Percentiles rank a stretch among this genome's conserved stretches.
These are phyloP conservation scores for Arvicanthis niloticus DNA, from an alignment of 2,113 vertebrate genomes.

Conservation along the genomic window DNA sequence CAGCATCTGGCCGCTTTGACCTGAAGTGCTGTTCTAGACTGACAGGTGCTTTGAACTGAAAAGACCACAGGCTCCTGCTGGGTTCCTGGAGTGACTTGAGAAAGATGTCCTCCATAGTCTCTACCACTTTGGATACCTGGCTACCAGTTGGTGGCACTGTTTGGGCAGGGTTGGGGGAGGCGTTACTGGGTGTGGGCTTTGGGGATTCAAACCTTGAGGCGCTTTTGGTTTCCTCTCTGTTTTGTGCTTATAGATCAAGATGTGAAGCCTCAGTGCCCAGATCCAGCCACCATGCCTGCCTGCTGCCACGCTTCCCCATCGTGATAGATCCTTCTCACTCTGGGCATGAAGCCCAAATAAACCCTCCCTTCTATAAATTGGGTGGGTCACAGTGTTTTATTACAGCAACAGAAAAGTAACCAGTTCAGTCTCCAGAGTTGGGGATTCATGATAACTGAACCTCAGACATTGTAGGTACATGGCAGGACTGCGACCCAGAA, in stretches of 20 bases:
- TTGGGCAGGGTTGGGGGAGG: background rate
- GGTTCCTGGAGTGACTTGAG: background rate
- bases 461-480: background rate
- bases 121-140: background rate
- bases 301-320: background rate
- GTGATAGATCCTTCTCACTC: background rate
- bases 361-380: background rate
- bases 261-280: background rate
- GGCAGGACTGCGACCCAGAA: no score
- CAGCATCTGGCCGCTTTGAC: no score
- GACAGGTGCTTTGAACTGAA: background rate
- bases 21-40: no score
- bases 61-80: background rate
- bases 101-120: background rate
- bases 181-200: background rate
- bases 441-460: background rate
- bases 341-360: background rate
- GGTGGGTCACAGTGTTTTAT: background rate
- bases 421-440: no score
- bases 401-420: background rate
- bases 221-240: background rate
- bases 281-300: background rate
- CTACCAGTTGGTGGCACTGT: background rate
- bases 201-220: background rate
- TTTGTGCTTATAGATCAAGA: background rate